Base-by-base conservation (phyloP, 1,140 invertebrate species). In the Lucilia sericata region DNA sequence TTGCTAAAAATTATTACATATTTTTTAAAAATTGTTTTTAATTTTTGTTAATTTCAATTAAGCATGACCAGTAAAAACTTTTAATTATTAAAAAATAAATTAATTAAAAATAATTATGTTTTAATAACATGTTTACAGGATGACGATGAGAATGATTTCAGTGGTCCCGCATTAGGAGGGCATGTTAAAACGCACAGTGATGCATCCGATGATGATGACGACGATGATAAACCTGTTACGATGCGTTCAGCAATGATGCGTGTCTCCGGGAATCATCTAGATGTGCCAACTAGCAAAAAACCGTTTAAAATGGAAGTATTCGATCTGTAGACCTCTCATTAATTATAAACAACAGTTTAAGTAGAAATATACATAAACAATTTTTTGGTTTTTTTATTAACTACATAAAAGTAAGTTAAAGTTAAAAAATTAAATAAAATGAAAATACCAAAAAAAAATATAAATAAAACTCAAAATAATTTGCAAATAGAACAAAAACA, bases 101-200 rank as follows among this genome's bases (percentile, higher is more conserved):
- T 8, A 42, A 42, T 42, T 10, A 74, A 9, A 12, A 25, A 60
- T 83, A 60, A 47, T 80, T 80, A n/a, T 14, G 74, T 76, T 65
- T 75, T 14, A 13, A 12, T 55, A 14, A 12, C 5, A 55, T 55
- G 51, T 17, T 83, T 82, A 51, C 75, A 86, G 85, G 51, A 55
- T 70, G 87, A 91, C 81, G 90, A 91, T 81, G 89, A 91, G 81
- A 88, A 90, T 83, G 89, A 91, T 78, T 91, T 86, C 49, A 91
- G 88, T 85, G 89, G 90, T 14, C 87, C 90, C 4, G 88, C 90
- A n/a, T 84, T 91, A 84, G 90, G 90, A 51, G 90, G 90, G 8
- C 89, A 87, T 84, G 86, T 91, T 21, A 89, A 89, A 84, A 89
- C 88, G 2, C 88, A 87, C 78, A 91, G 89, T 82, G 90, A 91